Conservation (phyloP, 2,797 vertebrate genomes). For the Cryptoblepharus egeriae region DNA sequence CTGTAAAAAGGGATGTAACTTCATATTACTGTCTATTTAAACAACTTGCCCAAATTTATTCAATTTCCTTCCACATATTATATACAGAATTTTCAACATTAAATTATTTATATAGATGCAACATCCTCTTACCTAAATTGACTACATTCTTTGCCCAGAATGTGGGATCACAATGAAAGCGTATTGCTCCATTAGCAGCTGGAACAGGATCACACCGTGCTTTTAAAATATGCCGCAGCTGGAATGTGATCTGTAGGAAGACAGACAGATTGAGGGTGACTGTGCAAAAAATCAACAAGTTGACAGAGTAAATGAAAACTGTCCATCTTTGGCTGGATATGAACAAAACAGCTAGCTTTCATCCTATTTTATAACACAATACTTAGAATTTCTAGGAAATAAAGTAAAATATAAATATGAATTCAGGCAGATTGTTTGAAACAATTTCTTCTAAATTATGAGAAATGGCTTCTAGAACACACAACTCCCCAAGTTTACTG, state of each 20-base stretch:
- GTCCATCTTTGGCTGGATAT: background rate
- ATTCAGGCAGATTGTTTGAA: background rate
- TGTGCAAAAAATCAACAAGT: background rate
- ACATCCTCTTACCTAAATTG: constrained; percentile 88
- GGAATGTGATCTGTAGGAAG: constrained; percentile 89
- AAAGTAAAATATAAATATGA: background rate
- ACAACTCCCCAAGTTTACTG: background rate
- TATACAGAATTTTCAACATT: background rate
- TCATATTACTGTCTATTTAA: background rate
- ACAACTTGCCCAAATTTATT: background rate
- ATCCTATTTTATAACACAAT: background rate
- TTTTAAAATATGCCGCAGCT: constrained; percentile 93
- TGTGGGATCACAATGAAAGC: constrained; percentile 97
- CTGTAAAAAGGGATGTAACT: background rate
- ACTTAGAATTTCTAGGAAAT: background rate
- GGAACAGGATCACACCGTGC: constrained; percentile 93
- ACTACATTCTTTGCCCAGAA: constrained; percentile 99
- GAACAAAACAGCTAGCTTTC: background rate
- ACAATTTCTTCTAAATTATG: background rate
- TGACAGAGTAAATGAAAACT: background rate
- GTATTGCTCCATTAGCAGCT: constrained; percentile 93
- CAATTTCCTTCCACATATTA: background rate
- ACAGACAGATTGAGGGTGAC: constrained; percentile 12
- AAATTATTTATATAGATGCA: constrained; percentile 13
- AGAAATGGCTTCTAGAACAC: background rate